Evolutionary conservation across 2,113 vertebrate species (phyloP).

Genomic region (Quiscalus mexicanus): DNA sequence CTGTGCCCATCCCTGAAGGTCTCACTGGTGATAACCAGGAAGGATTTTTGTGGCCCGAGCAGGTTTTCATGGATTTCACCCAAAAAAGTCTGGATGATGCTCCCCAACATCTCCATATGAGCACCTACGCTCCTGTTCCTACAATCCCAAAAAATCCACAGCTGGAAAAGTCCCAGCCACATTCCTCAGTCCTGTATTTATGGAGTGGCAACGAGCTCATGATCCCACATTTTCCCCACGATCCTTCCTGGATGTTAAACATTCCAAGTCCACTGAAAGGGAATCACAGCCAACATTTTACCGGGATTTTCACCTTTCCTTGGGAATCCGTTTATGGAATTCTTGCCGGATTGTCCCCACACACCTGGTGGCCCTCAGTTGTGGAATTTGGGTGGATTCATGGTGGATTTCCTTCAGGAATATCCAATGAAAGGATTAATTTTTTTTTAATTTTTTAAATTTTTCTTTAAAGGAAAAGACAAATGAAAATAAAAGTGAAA

Average conservation of each 20-base stretch:
- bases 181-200: background rate
- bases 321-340: background rate
- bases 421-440: background rate
- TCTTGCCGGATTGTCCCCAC: background rate
- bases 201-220: fast-evolving
- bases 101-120: fast-evolving
- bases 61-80: background rate
- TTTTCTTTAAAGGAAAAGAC: fast-evolving
- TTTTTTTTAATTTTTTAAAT: too few species aligned
- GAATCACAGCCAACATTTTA: fast-evolving
- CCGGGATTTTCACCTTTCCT: background rate
- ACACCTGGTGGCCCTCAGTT: background rate
- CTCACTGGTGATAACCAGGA: background rate
- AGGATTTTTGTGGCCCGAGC: background rate
- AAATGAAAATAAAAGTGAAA: background rate
- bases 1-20: background rate
- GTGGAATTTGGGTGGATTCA: background rate
- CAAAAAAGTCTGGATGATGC: background rate
- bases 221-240: fast-evolving
- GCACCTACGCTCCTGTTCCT: fast-evolving
- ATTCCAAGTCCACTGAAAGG: background rate
- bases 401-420: background rate
- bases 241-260: background rate
- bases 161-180: background rate
- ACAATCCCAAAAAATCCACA: background rate